Conservation (phyloP, 2,113 vertebrate species). For the Agelaius tricolor region DNA sequence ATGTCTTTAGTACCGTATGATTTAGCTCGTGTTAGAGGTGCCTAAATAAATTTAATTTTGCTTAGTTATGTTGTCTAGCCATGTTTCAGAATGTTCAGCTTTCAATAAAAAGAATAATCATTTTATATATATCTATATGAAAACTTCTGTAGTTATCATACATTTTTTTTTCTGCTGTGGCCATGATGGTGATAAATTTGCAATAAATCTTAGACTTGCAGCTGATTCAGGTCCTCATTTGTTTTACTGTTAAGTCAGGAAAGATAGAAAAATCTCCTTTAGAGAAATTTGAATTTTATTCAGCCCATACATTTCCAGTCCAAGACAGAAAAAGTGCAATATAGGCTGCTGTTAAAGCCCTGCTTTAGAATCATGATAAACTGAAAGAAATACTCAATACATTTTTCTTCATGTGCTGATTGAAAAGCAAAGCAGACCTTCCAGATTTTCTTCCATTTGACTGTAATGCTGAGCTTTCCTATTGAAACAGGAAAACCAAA, state of each 20-base stretch:
- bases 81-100: background rate
- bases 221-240: background rate
- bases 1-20: background rate
- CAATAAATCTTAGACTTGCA: background rate
- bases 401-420: slow-evolving; percentile 30
- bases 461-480: background rate
- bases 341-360: background rate
- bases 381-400: slow-evolving; percentile 12
- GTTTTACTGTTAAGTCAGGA: background rate
- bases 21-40: background rate
- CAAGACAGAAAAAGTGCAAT: background rate
- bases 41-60: background rate
- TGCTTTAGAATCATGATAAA: background rate
- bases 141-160: background rate
- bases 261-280: background rate
- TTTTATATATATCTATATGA: background rate
- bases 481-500: background rate
- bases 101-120: background rate
- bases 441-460: background rate
- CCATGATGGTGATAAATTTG: background rate
- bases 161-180: background rate
- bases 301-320: background rate
- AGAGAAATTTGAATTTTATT: background rate
- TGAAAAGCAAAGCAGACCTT: slow-evolving; percentile 22
- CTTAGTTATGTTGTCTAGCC: background rate